Percentiles rank a stretch among this genome's conserved stretches.
phyloP scores from a whole-genome alignment of 1,140 invertebrate genomes.

The Contarinia nasturtii region DNA sequence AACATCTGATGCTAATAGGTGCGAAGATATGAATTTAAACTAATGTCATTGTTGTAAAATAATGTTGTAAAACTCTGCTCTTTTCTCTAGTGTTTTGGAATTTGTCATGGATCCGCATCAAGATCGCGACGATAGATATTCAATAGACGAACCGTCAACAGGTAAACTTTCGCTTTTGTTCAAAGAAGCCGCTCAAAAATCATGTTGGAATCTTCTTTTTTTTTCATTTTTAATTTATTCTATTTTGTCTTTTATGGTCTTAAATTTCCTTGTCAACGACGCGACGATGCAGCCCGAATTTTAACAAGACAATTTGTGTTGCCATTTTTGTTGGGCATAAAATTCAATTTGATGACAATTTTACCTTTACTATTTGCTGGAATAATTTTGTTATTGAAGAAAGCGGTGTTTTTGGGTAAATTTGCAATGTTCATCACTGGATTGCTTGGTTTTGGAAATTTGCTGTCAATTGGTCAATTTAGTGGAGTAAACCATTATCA shows the following conservation, averaged over 20 bases:
- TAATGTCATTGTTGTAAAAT: too few relatives aligned
- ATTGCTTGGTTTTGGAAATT: slow-evolving; percentile 34
- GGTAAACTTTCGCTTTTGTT: slow-evolving; percentile 15
- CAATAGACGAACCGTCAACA: slow-evolving; percentile 25
- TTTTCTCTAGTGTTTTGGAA: slow-evolving; percentile 53
- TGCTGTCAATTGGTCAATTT: slow-evolving; percentile 10
- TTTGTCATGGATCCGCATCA: slow-evolving; percentile 44
- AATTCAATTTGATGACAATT: slow-evolving; percentile 51
- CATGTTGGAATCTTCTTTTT: too few relatives aligned
- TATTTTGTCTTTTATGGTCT: too few relatives aligned
- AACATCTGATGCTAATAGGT: slow-evolving; percentile 29
- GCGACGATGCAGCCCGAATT: slow-evolving; percentile 37
- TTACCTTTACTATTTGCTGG: slow-evolving; percentile 48
- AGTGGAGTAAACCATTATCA: background rate
- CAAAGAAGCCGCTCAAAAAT: too few relatives aligned
- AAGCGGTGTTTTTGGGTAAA: slow-evolving; percentile 50
- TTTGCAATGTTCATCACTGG: slow-evolving; percentile 44
- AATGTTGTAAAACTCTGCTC: too few relatives aligned
- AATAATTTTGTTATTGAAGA: slow-evolving; percentile 46
- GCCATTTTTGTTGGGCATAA: slow-evolving; percentile 51
- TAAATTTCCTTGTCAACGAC: too few relatives aligned
- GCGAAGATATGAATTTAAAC: too few relatives aligned
- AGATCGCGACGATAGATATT: slow-evolving; percentile 22
- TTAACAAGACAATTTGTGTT: slow-evolving; percentile 42
- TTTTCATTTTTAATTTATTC: too few relatives aligned